Evolutionary conservation across 2,888 invertebrate genomes (phyloP).

Genomic region (Cataglyphis albicans): DNA sequence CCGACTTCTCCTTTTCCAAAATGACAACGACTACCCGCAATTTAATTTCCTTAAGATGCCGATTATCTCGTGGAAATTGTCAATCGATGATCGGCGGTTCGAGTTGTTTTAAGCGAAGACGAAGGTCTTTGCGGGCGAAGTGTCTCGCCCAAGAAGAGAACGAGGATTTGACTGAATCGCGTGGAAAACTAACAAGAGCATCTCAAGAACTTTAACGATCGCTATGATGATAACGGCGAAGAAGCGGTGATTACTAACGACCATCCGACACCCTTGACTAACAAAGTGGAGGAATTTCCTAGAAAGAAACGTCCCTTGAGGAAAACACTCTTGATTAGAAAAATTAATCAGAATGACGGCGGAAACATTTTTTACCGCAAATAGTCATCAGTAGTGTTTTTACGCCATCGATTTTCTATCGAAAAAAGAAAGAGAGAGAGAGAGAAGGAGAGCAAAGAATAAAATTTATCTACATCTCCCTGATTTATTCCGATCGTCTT

Average conservation of each 20-base stretch:
- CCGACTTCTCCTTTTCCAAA: constrained; percentile 20
- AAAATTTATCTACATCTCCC: not conserved
- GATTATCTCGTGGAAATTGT: constrained; percentile 21
- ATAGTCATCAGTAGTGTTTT: too few species aligned
- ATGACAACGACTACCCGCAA: constrained; percentile 47
- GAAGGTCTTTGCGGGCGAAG: constrained; percentile 29
- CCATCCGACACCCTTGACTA: constrained; percentile 5
- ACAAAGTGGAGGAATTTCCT: constrained; percentile 14
- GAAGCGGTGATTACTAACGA: constrained; percentile 28
- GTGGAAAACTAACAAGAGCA: constrained; percentile 13
- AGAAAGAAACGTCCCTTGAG: not conserved
- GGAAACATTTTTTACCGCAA: not conserved
- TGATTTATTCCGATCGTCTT: not conserved
- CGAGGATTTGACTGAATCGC: constrained; percentile 23
- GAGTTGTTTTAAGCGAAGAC: constrained; percentile 22
- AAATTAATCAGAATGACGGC: not conserved
- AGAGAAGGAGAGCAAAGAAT: not conserved
- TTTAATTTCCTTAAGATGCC: constrained; percentile 65
- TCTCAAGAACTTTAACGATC: constrained; percentile 37
- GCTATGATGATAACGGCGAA: not conserved
- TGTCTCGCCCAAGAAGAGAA: constrained; percentile 14
- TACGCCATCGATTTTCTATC: not conserved
- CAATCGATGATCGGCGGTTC: constrained; percentile 51
- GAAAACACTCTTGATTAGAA: not conserved
- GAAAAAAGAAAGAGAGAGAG: not conserved